Conservation (phyloP, 2,888 invertebrate species). For the Limnephilus auricula region DNA sequence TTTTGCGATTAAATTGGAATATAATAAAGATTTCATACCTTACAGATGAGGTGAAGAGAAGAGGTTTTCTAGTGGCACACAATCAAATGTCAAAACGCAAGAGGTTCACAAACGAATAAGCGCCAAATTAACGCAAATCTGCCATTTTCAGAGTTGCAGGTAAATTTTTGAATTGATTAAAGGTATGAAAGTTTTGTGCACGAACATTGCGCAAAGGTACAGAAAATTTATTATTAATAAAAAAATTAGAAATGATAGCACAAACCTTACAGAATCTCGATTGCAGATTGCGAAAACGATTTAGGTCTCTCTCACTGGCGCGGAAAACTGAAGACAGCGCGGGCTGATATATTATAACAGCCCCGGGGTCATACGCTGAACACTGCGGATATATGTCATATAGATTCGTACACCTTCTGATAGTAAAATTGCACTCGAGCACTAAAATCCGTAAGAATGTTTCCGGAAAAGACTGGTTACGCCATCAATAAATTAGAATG, state of each 20-base stretch:
- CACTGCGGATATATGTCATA: constrained; percentile 22
- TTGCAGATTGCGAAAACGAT: neutral
- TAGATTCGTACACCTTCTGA: neutral
- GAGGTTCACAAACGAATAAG: neutral
- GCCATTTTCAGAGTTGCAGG: neutral
- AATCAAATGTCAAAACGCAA: neutral
- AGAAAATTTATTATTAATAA: neutral
- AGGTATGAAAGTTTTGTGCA: neutral
- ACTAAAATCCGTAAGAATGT: neutral
- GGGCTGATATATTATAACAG: neutral
- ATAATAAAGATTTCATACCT: neutral
- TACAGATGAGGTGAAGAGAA: neutral
- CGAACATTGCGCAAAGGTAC: neutral
- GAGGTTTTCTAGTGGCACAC: neutral
- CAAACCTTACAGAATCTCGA: constrained; percentile 35
- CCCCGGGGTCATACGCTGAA: neutral
- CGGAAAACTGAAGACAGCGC: neutral
- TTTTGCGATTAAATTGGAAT: neutral
- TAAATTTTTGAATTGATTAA: neutral
- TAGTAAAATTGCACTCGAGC: constrained; percentile 21
- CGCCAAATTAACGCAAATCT: neutral
- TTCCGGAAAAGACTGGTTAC: neutral
- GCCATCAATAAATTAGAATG: constrained; percentile 5
- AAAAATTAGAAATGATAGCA: neutral
- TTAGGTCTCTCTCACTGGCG: constrained; percentile 5